Evolutionary conservation across 1,140 invertebrate species (phyloP).

Genomic region (Agraylea sexmaculata): DNA sequence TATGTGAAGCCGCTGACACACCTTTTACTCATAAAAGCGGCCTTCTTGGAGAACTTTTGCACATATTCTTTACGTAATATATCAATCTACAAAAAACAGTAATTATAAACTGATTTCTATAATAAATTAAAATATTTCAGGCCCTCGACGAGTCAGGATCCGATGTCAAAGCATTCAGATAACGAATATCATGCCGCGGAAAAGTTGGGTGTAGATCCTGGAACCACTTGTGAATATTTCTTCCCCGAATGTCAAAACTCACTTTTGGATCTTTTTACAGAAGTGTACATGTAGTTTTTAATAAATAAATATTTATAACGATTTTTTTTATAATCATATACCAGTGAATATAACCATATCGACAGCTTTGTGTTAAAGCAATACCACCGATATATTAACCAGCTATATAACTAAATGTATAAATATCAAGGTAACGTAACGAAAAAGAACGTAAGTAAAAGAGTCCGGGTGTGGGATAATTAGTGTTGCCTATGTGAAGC

Average conservation of each 20-base stretch:
- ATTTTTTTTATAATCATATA: too few species aligned
- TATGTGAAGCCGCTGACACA: slow-evolving; percentile 59
- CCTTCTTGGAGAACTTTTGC: slow-evolving; percentile 55
- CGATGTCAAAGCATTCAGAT: slow-evolving; percentile 48
- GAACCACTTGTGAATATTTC: slow-evolving; percentile 42
- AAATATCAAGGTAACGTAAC: too few species aligned
- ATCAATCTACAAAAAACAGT: background rate
- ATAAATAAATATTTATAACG: too few species aligned
- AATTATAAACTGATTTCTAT: background rate
- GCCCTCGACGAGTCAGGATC: slow-evolving; percentile 51
- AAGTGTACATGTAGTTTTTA: too few species aligned
- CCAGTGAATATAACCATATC: too few species aligned
- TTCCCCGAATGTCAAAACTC: slow-evolving; percentile 52
- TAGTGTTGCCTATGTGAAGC: too few species aligned
- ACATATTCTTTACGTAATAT: slow-evolving; percentile 56
- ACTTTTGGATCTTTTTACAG: slow-evolving; percentile 49
- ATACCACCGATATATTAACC: too few species aligned
- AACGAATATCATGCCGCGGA: slow-evolving; percentile 60
- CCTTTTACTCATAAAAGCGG: slow-evolving; percentile 53
- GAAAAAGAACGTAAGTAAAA: too few species aligned
- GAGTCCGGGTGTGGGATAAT: too few species aligned
- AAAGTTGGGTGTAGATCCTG: slow-evolving; percentile 44
- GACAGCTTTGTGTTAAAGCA: too few species aligned
- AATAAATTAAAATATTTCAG: slow-evolving; percentile 25
- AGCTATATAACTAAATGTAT: too few species aligned